Base-by-base conservation (phyloP, 1,140 invertebrate species). In the Lasioglossum baleicum region DNA sequence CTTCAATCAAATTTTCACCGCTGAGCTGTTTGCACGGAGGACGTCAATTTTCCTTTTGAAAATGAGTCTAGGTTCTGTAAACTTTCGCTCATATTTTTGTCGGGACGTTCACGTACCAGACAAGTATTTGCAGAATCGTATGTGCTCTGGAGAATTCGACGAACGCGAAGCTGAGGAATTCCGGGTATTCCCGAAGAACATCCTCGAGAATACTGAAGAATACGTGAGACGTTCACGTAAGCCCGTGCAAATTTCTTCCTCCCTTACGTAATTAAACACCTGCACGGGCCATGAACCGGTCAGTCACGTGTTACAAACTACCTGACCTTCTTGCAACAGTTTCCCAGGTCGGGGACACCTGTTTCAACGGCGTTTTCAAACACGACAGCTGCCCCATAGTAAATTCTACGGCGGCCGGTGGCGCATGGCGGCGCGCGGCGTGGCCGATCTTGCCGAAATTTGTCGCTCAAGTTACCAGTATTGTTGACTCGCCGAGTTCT, bases 181-280 rank as follows among this genome's bases (percentile, higher is more conserved):
- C 22, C 22, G 6, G 3, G 42, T 35, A 20, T n/a, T 40, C 6
- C 17, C 22, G 20, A 8, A 15, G 3, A 51, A 40, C 69, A 75
- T 77, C 35, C 8, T 7, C 17, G 75, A 4, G 35, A 61, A 35
- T 1, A 35, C 20, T 61, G 13, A 20, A 63, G 31, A 26, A 48
- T 26, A n/a, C 22, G 5, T n/a, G 26, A 26, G 40, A 66, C 2
- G 10, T 20, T 58, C n/a, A 42, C 26, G 31, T 51, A 63, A 51
- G 15, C 67, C 75, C 67, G 58, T 40, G 67, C n/a, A 42, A 77
- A 77, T 42, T 77, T 63, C 56, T 48, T 15, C 67, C 20, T 2
- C 42, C 56, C 66, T 70, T 77, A 71, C 48, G 75, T 71, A 77
- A 77, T 77, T 77, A 77, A 77, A 77, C 75, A 77, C 67, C 75